A percentile compares a stretch with the other conserved stretches of the same genome.
Evolutionary conservation across 2,797 vertebrate species (phyloP).

Genomic region (Taeniopygia guttata): DNA sequence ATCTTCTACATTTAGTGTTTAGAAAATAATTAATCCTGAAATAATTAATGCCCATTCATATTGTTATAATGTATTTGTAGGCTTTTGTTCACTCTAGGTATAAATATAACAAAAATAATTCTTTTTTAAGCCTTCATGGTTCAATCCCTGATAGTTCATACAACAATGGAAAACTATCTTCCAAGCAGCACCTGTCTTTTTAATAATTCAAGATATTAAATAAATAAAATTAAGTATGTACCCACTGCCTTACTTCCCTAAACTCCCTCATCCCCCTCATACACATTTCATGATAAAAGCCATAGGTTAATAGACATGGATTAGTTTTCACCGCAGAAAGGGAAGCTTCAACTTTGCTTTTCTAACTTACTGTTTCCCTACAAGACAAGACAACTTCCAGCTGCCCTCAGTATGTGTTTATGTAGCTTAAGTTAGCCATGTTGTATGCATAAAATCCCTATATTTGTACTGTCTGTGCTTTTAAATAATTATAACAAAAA

Average conservation of each 20-base stretch:
- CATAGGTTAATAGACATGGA: constrained; percentile 24
- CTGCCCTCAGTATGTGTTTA: neutral
- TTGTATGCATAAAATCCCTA: neutral
- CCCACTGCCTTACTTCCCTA: neutral
- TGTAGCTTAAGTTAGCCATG: neutral
- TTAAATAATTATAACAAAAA: neutral
- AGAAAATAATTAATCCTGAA: neutral
- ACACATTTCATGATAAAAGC: constrained; percentile 27
- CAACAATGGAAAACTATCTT: constrained; percentile 24
- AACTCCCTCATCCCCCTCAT: neutral
- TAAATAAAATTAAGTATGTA: constrained; percentile 49
- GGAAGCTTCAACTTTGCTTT: neutral
- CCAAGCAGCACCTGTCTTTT: constrained; percentile 21
- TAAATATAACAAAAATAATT: neutral
- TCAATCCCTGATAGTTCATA: neutral
- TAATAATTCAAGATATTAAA: constrained; percentile 67
- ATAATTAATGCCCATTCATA: neutral
- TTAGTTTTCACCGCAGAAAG: constrained; percentile 22
- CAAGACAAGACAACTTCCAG: neutral
- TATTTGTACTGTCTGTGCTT: neutral
- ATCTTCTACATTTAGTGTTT: neutral
- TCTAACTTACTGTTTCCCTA: neutral
- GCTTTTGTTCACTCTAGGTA: neutral
- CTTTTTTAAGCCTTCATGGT: neutral
- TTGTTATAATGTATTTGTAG: neutral